phyloP scores from a whole-genome alignment of 2,797 vertebrate species.

The Phalloptychus januarius region DNA sequence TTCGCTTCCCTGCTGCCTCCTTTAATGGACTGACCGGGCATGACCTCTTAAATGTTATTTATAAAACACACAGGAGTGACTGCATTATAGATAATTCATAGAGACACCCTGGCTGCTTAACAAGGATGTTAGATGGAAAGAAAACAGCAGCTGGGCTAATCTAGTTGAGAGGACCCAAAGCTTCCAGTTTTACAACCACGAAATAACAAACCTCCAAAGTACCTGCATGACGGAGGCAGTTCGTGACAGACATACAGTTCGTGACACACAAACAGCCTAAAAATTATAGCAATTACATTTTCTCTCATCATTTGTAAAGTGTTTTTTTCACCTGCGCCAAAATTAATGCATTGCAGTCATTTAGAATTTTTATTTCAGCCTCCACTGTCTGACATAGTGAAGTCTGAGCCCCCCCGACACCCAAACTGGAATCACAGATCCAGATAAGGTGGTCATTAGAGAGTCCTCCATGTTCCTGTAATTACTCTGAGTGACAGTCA shows the following conservation, averaged over 20 bases:
- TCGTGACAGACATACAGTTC: background rate
- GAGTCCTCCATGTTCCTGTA: background rate
- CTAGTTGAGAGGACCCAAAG: background rate
- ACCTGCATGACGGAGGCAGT: background rate
- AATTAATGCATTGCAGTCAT: background rate
- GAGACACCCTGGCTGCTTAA: slow-evolving; percentile 26
- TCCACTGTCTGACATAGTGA: background rate
- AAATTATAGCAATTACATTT: background rate
- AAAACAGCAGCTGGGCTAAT: slow-evolving; percentile 19
- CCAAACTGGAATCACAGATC: background rate
- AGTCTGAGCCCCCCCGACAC: background rate
- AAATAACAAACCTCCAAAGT: background rate
- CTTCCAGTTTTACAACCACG: background rate
- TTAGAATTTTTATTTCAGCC: background rate
- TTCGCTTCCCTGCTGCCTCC: slow-evolving; percentile 27
- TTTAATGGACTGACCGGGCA: slow-evolving; percentile 50
- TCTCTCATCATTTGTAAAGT: background rate
- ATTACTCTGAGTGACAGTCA: background rate
- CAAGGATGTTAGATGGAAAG: slow-evolving; percentile 29
- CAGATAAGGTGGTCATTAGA: background rate
- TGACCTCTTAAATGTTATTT: slow-evolving; percentile 53
- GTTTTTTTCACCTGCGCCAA: background rate
- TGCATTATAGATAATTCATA: slow-evolving; percentile 43
- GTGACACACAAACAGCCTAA: background rate
- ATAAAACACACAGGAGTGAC: slow-evolving; percentile 43